Percentiles rank a stretch among this genome's conserved stretches.
Evolutionary conservation across 2,113 vertebrate species (phyloP).

Genomic region (Copsychus sechellarum): DNA sequence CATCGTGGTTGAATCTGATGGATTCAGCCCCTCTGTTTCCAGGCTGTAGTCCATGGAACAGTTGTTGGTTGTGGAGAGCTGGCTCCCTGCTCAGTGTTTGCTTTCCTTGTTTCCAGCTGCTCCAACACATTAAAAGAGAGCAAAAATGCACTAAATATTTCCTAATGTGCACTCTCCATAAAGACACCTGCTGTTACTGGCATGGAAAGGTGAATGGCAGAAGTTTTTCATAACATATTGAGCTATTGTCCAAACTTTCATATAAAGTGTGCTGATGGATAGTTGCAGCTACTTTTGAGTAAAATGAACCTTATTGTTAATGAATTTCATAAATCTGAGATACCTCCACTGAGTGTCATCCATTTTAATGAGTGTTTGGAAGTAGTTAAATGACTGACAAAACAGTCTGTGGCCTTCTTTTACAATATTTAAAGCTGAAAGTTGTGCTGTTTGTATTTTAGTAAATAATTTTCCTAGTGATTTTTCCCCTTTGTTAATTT

Average conservation of each 20-base stretch:
- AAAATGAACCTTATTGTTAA: not conserved
- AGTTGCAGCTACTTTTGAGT: not conserved
- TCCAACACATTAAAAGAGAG: not conserved
- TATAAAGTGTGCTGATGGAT: not conserved
- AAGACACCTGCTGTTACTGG: constrained; percentile 44
- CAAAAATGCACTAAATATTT: constrained; percentile 45
- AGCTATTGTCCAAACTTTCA: not conserved
- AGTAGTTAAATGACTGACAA: not conserved
- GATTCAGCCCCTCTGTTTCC: not conserved
- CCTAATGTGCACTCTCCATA: constrained; percentile 7
- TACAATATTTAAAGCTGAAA: not conserved
- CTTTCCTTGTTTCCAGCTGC: constrained; percentile 51
- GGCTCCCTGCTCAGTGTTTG: not conserved
- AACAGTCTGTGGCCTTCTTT: not conserved
- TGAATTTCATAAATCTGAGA: not conserved
- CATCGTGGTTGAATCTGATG: fast-evolving
- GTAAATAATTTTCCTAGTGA: not conserved
- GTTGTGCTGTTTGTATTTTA: not conserved
- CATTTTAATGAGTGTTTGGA: not conserved
- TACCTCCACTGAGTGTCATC: not conserved
- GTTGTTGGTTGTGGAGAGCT: constrained; percentile 31
- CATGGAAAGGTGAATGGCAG: not conserved
- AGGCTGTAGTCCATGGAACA: constrained; percentile 26
- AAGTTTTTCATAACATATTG: not conserved
- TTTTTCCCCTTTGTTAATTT: not conserved